These are phyloP conservation scores for Otus sunia DNA, from an alignment of 2,113 vertebrate species.

Conservation along the genomic window DNA sequence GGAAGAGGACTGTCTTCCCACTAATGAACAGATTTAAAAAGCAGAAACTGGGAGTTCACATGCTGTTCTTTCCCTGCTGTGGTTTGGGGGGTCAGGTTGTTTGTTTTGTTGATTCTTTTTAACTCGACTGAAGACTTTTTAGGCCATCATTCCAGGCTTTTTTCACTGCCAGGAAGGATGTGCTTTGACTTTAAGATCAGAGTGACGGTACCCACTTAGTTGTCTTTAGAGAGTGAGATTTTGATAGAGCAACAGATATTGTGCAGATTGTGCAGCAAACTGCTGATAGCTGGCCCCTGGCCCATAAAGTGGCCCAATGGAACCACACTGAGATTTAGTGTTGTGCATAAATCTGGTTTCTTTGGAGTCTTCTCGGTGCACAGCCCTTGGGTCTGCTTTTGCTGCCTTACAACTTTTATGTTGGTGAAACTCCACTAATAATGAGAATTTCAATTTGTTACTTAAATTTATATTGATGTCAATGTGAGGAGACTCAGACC, in stretches of 20 bases:
- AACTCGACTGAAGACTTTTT: background rate
- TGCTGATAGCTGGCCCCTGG: background rate
- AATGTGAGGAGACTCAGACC: background rate
- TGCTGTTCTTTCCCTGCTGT: background rate
- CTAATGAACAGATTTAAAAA: background rate
- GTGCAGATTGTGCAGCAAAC: background rate
- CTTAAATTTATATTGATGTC: background rate
- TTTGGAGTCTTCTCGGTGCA: background rate
- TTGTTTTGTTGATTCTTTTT: background rate
- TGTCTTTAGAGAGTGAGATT: background rate
- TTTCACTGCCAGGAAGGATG: background rate
- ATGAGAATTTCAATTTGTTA: background rate
- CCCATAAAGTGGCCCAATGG: fast-evolving
- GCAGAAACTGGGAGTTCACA: background rate
- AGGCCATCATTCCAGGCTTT: background rate
- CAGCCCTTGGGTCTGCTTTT: background rate
- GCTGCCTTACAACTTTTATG: background rate
- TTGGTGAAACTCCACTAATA: background rate
- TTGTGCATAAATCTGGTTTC: background rate
- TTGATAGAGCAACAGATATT: background rate
- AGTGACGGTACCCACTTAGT: background rate
- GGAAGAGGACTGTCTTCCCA: background rate
- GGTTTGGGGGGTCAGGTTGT: fast-evolving
- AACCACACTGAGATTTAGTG: background rate
- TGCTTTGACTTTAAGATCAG: background rate